phyloP scores from a whole-genome alignment of 2,113 vertebrate species.

The Pteruthius melanotis region DNA sequence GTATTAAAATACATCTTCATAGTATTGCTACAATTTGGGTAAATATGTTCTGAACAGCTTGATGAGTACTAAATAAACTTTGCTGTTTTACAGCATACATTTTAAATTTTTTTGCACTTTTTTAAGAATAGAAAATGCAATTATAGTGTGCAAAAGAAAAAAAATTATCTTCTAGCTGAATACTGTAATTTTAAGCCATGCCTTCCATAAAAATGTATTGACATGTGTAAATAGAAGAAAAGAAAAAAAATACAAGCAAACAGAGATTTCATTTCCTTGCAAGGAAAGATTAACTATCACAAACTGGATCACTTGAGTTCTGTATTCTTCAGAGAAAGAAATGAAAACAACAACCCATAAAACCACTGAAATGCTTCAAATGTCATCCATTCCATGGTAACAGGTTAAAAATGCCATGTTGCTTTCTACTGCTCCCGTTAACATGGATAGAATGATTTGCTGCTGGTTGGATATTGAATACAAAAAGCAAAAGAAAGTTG shows the following conservation, averaged over 20 bases:
- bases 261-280: constrained; percentile 37
- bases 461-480: constrained; percentile 45
- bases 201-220: constrained; percentile 69
- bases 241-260: constrained; percentile 50
- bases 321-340: constrained; percentile 44
- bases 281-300: constrained; percentile 35
- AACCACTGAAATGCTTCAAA: constrained; percentile 47
- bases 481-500: constrained; percentile 50
- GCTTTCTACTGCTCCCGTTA: neutral
- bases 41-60: constrained; percentile 70
- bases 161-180: constrained; percentile 57
- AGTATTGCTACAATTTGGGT: constrained; percentile 75
- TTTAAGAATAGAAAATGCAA: constrained; percentile 68
- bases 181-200: constrained; percentile 70
- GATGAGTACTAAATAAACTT: constrained; percentile 72
- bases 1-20: constrained; percentile 70
- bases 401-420: constrained; percentile 6
- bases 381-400: constrained; percentile 14
- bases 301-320: constrained; percentile 13
- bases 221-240: constrained; percentile 63
- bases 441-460: constrained; percentile 15
- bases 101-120: constrained; percentile 63
- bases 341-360: constrained; percentile 35
- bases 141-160: constrained; percentile 70
- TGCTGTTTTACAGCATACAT: constrained; percentile 73